These are phyloP conservation scores for Ommatoiulus sabulosus DNA, from an alignment of 2,888 invertebrate species.

Conservation along the genomic window DNA sequence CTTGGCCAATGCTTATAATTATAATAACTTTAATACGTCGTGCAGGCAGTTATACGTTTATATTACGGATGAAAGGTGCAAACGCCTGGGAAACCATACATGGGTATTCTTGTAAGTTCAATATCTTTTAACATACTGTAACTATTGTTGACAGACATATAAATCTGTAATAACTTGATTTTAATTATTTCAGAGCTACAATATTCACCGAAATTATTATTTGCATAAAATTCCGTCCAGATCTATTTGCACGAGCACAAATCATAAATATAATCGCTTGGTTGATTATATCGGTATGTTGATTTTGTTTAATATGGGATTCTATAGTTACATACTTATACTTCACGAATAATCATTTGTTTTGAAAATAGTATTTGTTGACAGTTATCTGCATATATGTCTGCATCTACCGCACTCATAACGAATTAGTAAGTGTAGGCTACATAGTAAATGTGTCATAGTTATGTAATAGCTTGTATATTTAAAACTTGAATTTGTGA, in stretches of 20 bases:
- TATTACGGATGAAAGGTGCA: not conserved
- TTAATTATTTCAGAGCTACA: not conserved
- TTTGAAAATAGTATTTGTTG: slow-evolving; percentile 7
- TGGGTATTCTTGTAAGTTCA: slow-evolving; percentile 20
- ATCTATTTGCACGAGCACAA: not conserved
- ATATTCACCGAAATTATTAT: not conserved
- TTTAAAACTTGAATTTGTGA: not conserved
- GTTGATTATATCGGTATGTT: not conserved
- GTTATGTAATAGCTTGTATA: not conserved
- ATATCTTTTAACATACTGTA: not conserved
- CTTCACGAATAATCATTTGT: not conserved
- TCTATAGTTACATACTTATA: not conserved
- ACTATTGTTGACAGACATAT: not conserved
- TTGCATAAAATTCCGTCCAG: not conserved
- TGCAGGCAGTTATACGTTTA: not conserved
- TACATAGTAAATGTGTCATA: not conserved
- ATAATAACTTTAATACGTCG: not conserved
- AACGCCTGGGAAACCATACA: not conserved
- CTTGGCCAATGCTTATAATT: not conserved
- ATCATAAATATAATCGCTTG: not conserved
- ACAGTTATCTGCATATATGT: slow-evolving; percentile 24
- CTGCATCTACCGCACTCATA: not conserved
- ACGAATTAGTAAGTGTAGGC: not conserved
- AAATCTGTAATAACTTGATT: not conserved
- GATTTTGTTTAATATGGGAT: not conserved